Evolutionary conservation across 2,888 invertebrate genomes (phyloP).

Genomic region (Nephrotoma guestfalica): DNA sequence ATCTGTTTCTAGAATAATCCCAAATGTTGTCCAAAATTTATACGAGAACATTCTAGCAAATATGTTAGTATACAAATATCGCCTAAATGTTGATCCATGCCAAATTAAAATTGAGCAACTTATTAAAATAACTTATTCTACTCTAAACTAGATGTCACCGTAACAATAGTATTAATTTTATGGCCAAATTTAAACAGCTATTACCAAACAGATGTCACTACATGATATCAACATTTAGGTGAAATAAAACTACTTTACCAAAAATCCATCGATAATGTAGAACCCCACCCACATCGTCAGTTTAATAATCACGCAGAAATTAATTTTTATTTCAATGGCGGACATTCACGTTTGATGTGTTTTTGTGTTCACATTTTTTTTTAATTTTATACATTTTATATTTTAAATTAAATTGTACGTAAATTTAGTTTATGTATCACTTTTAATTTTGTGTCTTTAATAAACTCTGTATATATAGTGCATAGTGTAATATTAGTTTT

Average conservation of each 20-base stretch:
- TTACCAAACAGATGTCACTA: no score
- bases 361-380: not conserved
- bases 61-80: no score
- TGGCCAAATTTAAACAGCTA: no score
- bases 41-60: no score
- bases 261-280: not conserved
- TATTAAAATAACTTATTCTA: not conserved
- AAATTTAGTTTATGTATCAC: not conserved
- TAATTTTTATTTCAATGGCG: not conserved
- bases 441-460: not conserved
- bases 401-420: not conserved
- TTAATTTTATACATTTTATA: not conserved
- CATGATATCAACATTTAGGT: not conserved
- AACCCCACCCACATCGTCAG: not conserved
- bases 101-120: no score
- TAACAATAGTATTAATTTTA: not conserved
- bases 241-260: no score
- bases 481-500: not conserved
- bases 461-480: not conserved
- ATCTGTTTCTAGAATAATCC: no score
- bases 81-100: no score
- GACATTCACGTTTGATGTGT: not conserved
- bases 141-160: not conserved
- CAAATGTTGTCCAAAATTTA: no score
- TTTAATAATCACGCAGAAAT: not conserved